Evolutionary conservation across 2,888 invertebrate species (phyloP).

Genomic region (Archaeoteleia sp.): DNA sequence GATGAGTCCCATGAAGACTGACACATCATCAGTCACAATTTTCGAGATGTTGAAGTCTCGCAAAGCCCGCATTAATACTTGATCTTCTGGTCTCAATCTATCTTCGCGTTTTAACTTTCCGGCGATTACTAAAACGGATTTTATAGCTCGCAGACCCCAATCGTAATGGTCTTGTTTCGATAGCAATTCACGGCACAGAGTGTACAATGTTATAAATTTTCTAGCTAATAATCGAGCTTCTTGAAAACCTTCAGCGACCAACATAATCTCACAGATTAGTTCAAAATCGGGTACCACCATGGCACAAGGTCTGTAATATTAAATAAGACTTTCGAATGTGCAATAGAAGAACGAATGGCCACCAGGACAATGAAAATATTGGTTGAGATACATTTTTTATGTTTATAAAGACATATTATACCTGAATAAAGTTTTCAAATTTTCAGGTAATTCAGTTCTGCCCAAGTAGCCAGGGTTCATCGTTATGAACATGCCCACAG

Average conservation of each 20-base stretch:
- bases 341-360: too few species aligned
- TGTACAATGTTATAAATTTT: conserved; percentile 95
- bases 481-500: conserved; percentile 94
- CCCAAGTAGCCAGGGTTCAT: conserved; percentile 99
- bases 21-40: conserved; percentile 93
- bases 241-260: conserved; percentile 96
- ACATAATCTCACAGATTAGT: conserved; percentile 96
- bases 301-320: conserved; percentile 86
- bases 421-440: conserved; percentile 78
- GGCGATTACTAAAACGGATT: conserved; percentile 95
- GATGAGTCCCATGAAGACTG: conserved; percentile 95
- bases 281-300: conserved; percentile 99
- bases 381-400: too few species aligned
- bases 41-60: conserved; percentile 96
- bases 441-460: conserved; percentile 91
- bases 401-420: too few species aligned
- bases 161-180: conserved; percentile 98
- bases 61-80: conserved; percentile 94
- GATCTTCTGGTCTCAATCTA: conserved; percentile 88
- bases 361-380: too few species aligned
- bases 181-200: conserved; percentile 90
- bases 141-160: conserved; percentile 96
- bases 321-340: conserved; percentile 6
- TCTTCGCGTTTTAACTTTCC: conserved; percentile 91
- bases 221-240: conserved; percentile 92